These are phyloP conservation scores for Gorsachius magnificus DNA, from an alignment of 2,797 vertebrate species.

Conservation along the genomic window DNA sequence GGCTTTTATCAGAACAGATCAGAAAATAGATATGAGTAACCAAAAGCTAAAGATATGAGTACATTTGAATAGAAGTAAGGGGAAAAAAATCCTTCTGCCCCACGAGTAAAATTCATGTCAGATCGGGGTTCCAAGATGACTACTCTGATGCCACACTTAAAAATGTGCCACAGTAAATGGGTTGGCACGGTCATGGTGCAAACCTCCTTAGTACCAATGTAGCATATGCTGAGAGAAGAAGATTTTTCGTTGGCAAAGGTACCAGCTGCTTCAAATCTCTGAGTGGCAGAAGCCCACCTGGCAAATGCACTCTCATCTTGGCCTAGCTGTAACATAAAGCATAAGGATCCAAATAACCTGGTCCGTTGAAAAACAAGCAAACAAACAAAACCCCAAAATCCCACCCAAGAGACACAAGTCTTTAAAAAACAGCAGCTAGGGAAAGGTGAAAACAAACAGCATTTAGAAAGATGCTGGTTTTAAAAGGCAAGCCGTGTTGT, in stretches of 20 bases:
- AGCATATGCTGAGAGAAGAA: not conserved
- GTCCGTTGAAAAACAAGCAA: not conserved
- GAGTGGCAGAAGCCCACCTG: not conserved
- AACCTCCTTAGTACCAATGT: not conserved
- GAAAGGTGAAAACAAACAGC: not conserved
- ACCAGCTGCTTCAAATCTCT: not conserved
- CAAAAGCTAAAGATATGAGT: not conserved
- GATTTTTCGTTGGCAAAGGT: not conserved
- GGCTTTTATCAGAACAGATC: not conserved
- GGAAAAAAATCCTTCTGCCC: not conserved
- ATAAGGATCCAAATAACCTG: not conserved
- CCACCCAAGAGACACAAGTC: not conserved
- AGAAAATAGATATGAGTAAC: not conserved
- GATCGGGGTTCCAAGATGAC: not conserved
- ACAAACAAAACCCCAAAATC: not conserved
- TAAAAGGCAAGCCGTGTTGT: not conserved
- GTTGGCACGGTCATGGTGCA: not conserved
- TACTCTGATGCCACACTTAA: not conserved
- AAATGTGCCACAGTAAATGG: not conserved
- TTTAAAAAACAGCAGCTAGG: not conserved
- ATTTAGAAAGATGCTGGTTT: not conserved
- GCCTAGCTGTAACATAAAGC: not conserved
- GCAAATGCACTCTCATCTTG: not conserved
- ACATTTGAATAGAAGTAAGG: not conserved
- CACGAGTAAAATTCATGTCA: not conserved